phyloP scores from a whole-genome alignment of 64 coral and sea anemone species.

The Actinia equina region DNA sequence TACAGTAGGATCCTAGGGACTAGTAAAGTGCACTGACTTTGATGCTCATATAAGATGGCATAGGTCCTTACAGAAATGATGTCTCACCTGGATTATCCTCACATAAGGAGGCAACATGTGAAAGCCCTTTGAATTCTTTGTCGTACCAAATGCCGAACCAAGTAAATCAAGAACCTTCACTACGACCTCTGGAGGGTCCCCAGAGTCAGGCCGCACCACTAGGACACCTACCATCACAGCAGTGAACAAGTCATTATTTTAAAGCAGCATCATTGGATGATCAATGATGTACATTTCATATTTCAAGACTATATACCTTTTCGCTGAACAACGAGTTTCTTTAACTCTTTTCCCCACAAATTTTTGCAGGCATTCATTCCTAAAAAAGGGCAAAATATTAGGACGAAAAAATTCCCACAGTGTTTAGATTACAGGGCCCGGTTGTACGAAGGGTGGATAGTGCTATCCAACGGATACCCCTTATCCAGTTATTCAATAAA shows the following conservation, averaged over 20 bases:
- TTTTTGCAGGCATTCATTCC: conserved; percentile 90
- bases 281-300: not conserved
- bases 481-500: too few species aligned
- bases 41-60: too few species aligned
- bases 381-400: not conserved
- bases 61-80: too few species aligned
- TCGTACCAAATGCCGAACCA: conserved; percentile 71
- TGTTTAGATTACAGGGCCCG: too few species aligned
- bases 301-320: not conserved
- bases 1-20: too few species aligned
- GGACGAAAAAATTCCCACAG: too few species aligned
- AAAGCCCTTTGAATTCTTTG: conserved; percentile 80
- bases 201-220: conserved; percentile 85
- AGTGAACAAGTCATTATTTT: not conserved
- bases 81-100: conserved; percentile 83
- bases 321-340: conserved; percentile 62
- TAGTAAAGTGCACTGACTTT: too few species aligned
- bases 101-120: conserved; percentile 72
- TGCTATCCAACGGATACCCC: too few species aligned
- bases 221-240: conserved; percentile 33
- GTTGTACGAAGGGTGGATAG: too few species aligned
- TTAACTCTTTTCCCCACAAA: conserved; percentile 75
- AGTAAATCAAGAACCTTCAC: conserved; percentile 69
- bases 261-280: too few species aligned
- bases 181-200: conserved; percentile 72